Evolutionary conservation across 2,113 vertebrate species (phyloP).

Genomic region (Xyliphius kryptos): DNA sequence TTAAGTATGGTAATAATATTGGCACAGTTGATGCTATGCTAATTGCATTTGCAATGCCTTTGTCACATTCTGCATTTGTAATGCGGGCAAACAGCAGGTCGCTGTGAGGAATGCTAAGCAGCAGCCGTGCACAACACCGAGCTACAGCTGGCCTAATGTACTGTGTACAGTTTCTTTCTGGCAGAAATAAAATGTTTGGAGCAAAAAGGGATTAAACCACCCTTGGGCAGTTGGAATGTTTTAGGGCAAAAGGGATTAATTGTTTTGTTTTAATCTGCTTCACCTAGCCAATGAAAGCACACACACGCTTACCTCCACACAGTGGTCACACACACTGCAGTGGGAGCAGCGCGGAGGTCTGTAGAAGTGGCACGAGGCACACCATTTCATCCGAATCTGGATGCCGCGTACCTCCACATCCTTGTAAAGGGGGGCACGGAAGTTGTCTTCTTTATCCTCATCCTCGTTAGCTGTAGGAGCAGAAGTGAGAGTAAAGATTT

Average conservation of each 20-base stretch:
- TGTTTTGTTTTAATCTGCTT: no score
- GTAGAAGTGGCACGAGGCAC: constrained; percentile 92
- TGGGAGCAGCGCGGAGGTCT: constrained; percentile 90
- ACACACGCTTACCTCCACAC: constrained; percentile 80
- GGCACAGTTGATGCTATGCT: neutral
- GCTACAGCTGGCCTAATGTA: no score
- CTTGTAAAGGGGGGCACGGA: constrained; percentile 89
- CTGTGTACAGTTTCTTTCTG: no score
- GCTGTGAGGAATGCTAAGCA: constrained; percentile 17
- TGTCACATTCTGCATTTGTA: constrained; percentile 8
- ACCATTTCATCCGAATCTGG: constrained; percentile 98
- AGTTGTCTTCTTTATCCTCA: constrained; percentile 79
- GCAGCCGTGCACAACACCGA: constrained; percentile 25
- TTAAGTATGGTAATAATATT: neutral
- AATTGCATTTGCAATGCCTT: neutral
- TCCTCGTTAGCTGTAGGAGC: constrained; percentile 79
- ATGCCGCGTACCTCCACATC: constrained; percentile 90
- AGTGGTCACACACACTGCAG: constrained; percentile 96
- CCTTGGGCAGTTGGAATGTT: no score
- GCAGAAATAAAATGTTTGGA: no score
- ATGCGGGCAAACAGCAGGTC: constrained; percentile 17
- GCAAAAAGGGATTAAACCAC: neutral
- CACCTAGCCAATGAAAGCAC: no score
- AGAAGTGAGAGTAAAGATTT: neutral
- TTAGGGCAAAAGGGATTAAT: no score